Evolutionary conservation across 2,113 vertebrate genomes (phyloP), one percentile per base, ranked within the genome.

Genomic region (Channa maculata): DNA sequence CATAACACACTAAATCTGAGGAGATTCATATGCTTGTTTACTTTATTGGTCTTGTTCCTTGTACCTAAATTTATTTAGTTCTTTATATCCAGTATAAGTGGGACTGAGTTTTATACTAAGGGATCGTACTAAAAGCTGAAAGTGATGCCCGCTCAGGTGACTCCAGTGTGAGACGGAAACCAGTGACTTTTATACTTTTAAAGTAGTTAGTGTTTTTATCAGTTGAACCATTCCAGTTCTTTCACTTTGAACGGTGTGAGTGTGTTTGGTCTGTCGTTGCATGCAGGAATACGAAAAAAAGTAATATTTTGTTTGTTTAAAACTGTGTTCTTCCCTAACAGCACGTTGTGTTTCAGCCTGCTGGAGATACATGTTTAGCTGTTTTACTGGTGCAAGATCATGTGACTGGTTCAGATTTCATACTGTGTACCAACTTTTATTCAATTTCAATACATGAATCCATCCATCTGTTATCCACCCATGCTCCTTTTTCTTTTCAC

Each of bases 221-320:
- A 49, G 37, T 46, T 46, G 36, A 63, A 64, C 65, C 88, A 90
- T 90, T 88, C 88, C 86, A 76, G 65, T 37, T 72, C 50, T 55
- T 67, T 57, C 1, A 1, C 50, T 60, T 39, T 38, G 37, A 55
- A 51, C 45, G 55, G n/a, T 39, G 52, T 33, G 69, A 6, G 52
- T 36, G 71, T 66, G 69, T 83, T 60, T 8, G 49, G 36, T 72
- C 51, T 65, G 38, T 63, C 67, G 52, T 75, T 86, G 89, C 83
- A 87, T 84, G 85, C 79, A 53, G 51, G 70, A 69, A 41, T 24
- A 24, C 24, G 24, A 74, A 69, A 6, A 60, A 59, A 24, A 52
- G 59, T 24, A 59, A 0, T 63, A 39, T 55, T 77, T 65, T 70
- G 80, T 77, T 36, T 3, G 39, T 61, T 33, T 79, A 3, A 8